Evolutionary conservation across 1,140 invertebrate species (phyloP), one percentile per base, ranked within the genome.

Genomic region (Asbolus verrucosus): DNA sequence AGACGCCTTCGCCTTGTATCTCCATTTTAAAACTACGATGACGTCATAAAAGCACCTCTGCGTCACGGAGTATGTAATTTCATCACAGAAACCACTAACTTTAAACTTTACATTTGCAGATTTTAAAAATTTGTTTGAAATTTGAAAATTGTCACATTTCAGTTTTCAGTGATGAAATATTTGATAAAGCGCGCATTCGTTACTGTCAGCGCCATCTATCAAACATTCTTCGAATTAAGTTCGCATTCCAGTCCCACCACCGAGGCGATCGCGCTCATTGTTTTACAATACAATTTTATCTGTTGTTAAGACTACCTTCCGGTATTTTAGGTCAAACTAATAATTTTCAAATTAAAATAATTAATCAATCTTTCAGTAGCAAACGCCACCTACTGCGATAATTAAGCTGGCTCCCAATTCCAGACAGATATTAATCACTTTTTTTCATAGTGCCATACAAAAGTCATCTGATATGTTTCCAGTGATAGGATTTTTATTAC

Each of bases 321-420:
- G 61, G 61, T 63, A 18, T 39, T 63, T 62, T 63, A 36, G 41
- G 39, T 65, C 41, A 43, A 46, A 65, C 46, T 54, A 54, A 65
- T 65, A 65, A 65, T 43, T 65, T 24, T 31, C 38, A 46, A 41
- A 63, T 63, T 39, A 41, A 65, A 27, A 65, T 65, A 65, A 65
- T 65, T 65, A 65, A 65, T 65, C 62, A 65, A 65, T 65, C 62
- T 65, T 65, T 65, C 62, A 41, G 62, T 65, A 65, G 62, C 61
- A 65, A 65, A 14, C 62, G 38, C 38, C 38, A 43, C 62, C 62
- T 65, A 43, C 62, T 15, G 62, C 27, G 62, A 43, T 65, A 65
- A 65, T 65, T 65, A 65, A 43, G 33, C 21, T 65, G 61, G 21
- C 30, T 65, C 36, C 33, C 18, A 16, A 65, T 65, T 65, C 38